Percentiles rank a stretch among this genome's conserved stretches.
Conservation (phyloP, 1,140 invertebrate species). For the Chironomus striatipennis region DNA sequence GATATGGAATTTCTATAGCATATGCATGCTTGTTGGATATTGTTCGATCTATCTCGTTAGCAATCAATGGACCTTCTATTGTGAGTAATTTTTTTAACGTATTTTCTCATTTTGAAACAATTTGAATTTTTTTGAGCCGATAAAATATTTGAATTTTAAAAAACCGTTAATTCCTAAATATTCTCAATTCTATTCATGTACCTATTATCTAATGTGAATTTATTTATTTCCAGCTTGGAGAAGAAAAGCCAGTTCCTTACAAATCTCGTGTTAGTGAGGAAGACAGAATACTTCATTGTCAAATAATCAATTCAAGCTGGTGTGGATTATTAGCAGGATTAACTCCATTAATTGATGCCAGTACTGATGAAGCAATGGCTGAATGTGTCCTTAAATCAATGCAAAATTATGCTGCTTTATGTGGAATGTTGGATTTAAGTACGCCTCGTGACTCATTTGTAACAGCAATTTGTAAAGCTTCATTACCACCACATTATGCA, state of each 20-base stretch:
- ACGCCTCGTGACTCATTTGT: constrained; percentile 85
- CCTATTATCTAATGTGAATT: no score
- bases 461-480: constrained; percentile 87
- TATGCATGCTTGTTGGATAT: constrained; percentile 88
- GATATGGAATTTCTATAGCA: constrained; percentile 90
- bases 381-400: constrained; percentile 87
- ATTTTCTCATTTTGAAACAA: background rate
- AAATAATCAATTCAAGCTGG: constrained; percentile 92
- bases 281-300: constrained; percentile 52
- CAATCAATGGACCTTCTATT: constrained; percentile 47
- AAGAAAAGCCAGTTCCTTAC: constrained; percentile 37
- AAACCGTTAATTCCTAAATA: no score
- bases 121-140: background rate
- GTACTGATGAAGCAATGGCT: constrained; percentile 82
- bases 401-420: constrained; percentile 75
- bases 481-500: constrained; percentile 90
- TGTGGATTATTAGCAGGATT: constrained; percentile 86
- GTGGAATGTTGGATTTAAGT: constrained; percentile 62
- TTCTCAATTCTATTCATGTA: no score
- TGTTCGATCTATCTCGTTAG: constrained; percentile 65
- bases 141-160: no score
- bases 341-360: constrained; percentile 86
- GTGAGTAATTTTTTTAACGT: constrained; percentile 21
- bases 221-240: constrained; percentile 30
- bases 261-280: constrained; percentile 44